phyloP scores from a whole-genome alignment of 2,113 vertebrate genomes.

The Mustelus asterias region DNA sequence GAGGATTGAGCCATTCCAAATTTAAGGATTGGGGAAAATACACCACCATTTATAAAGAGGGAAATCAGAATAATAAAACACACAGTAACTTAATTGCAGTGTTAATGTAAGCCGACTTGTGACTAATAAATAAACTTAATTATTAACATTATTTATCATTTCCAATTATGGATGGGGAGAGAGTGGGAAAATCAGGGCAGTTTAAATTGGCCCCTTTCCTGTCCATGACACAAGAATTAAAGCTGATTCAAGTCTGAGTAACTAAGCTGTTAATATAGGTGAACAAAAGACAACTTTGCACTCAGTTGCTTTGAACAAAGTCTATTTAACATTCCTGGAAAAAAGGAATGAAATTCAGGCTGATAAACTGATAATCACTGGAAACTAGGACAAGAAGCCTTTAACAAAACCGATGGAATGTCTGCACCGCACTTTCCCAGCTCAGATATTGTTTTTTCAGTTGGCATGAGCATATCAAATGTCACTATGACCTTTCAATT shows the following conservation, averaged over 20 bases:
- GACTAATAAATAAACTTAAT: too few species aligned
- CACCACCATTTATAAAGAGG: too few species aligned
- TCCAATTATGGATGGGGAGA: too few species aligned
- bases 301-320: not conserved
- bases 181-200: too few species aligned
- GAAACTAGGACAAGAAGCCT: not conserved
- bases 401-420: not conserved
- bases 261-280: not conserved
- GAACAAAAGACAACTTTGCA: not conserved
- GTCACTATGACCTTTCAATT: not conserved
- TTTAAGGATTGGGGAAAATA: too few species aligned
- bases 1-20: too few species aligned
- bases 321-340: not conserved
- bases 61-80: not conserved
- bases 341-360: not conserved
- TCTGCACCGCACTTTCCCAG: not conserved
- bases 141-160: too few species aligned
- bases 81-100: too few species aligned
- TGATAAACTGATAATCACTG: not conserved
- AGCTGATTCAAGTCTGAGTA: not conserved
- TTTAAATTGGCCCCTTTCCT: too few species aligned
- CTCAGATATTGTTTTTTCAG: not conserved
- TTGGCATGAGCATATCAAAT: conserved; percentile 14
- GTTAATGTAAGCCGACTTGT: too few species aligned
- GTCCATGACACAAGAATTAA: too few species aligned